A percentile compares a stretch with the other conserved stretches of the same genome.
Conservation (phyloP, 1,140 invertebrate genomes). For the Solenopsis fugax region DNA sequence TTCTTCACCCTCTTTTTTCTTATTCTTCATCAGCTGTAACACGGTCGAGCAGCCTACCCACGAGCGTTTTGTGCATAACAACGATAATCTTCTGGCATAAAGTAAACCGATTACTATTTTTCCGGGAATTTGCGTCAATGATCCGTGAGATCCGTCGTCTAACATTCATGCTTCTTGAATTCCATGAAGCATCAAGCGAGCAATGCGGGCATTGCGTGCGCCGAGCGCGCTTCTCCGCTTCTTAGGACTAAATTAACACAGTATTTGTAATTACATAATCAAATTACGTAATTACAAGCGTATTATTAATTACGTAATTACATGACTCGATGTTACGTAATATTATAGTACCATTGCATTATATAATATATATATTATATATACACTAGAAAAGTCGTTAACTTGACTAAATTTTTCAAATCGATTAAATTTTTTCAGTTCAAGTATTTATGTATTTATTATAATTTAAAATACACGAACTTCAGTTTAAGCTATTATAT, state of each 20-base stretch:
- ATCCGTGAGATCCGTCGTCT: slow-evolving; percentile 24
- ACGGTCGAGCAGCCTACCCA: not conserved
- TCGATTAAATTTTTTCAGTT: too few species aligned
- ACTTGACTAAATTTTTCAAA: too few species aligned
- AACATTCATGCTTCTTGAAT: slow-evolving; percentile 24
- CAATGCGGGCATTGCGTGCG: slow-evolving; percentile 18
- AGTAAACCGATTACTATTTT: slow-evolving; percentile 45
- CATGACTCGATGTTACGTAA: not conserved
- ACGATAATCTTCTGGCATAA: slow-evolving; percentile 61
- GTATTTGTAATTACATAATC: not conserved
- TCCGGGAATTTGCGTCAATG: slow-evolving; percentile 51
- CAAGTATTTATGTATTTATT: too few species aligned
- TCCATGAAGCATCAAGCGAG: not conserved
- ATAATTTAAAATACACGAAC: too few species aligned
- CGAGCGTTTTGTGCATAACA: slow-evolving; percentile 22
- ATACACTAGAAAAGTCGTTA: too few species aligned
- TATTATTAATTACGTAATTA: not conserved
- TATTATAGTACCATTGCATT: not conserved
- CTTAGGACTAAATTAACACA: slow-evolving; percentile 19
- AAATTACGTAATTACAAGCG: not conserved
- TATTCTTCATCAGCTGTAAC: slow-evolving; percentile 24
- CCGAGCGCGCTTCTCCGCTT: not conserved
- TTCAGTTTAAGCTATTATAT: too few species aligned
- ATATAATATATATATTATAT: too few species aligned
- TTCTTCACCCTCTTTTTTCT: not conserved